Evolutionary conservation across 2,113 vertebrate genomes (phyloP).

Genomic region (Fukomys damarensis): DNA sequence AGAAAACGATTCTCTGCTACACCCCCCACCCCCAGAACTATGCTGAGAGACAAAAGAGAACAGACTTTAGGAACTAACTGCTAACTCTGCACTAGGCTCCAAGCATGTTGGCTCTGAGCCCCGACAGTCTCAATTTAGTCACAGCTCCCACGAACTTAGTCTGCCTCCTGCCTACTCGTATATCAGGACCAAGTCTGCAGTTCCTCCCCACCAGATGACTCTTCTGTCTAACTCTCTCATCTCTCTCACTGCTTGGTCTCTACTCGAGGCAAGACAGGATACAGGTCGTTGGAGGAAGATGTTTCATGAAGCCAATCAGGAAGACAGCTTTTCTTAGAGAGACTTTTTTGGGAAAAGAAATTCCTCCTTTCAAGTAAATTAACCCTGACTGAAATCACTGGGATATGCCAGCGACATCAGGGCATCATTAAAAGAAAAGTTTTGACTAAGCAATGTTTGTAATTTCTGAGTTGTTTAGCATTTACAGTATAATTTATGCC

Average conservation of each 20-base stretch:
- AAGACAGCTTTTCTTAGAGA: slow-evolving; percentile 78
- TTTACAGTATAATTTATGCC: slow-evolving; percentile 81
- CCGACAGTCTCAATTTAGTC: background rate
- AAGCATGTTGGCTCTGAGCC: background rate
- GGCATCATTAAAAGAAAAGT: slow-evolving; percentile 78
- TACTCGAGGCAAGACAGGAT: slow-evolving; percentile 1
- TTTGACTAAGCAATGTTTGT: slow-evolving; percentile 82
- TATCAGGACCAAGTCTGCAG: background rate
- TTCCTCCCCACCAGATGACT: slow-evolving; percentile 31
- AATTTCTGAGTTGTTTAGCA: slow-evolving; percentile 79
- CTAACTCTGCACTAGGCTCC: background rate
- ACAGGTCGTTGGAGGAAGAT: slow-evolving; percentile 46
- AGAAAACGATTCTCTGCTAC: background rate
- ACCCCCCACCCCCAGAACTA: background rate
- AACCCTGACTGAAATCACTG: slow-evolving; percentile 64
- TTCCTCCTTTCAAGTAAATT: slow-evolving; percentile 75
- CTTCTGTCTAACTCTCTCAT: background rate
- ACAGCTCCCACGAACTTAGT: slow-evolving; percentile 6
- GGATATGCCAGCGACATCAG: slow-evolving; percentile 71
- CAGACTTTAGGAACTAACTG: background rate
- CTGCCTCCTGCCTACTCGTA: background rate
- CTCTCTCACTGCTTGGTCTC: background rate
- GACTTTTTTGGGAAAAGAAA: slow-evolving; percentile 69
- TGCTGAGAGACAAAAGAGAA: background rate
- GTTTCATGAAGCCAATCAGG: slow-evolving; percentile 1